Conservation (phyloP, 2,113 vertebrate genomes). For the Silurus asotus region DNA sequence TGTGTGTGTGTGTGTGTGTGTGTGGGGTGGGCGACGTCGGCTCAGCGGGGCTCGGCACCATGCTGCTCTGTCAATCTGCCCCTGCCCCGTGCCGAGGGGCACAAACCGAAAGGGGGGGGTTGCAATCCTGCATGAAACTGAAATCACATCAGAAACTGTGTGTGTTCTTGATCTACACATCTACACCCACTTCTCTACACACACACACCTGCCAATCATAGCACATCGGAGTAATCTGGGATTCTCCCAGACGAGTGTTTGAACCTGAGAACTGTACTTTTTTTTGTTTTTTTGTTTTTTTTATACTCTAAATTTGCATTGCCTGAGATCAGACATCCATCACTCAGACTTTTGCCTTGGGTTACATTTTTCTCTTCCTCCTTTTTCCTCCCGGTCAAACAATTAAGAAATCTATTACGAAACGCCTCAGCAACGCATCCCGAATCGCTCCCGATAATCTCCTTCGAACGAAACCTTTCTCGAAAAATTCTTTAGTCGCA, state of each 20-base stretch:
- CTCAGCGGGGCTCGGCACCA: conserved; percentile 55
- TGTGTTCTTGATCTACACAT: background rate
- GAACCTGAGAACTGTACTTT: conserved; percentile 22
- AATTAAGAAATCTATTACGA: conserved; percentile 9
- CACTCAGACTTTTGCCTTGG: background rate
- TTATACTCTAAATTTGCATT: background rate
- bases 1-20: background rate
- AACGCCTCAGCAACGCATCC: background rate
- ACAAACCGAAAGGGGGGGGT: background rate
- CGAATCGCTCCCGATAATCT: background rate
- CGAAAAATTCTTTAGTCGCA: background rate
- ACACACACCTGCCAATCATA: conserved; percentile 65
- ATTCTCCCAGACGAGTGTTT: conserved; percentile 21
- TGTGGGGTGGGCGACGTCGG: conserved; percentile 35
- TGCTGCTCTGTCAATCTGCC: conserved; percentile 68
- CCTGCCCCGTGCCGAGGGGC: conserved; percentile 56
- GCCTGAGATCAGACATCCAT: background rate
- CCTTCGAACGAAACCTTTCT: background rate
- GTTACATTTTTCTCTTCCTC: conserved; percentile 17
- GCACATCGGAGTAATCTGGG: conserved; percentile 48
- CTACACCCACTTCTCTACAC: conserved; percentile 59
- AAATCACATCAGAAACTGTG: background rate
- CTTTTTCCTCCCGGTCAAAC: background rate
- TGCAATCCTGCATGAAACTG: background rate
- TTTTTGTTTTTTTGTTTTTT: background rate